Evolutionary conservation across 2,888 invertebrate species (phyloP).

Genomic region (Caenorhabditis uteleia): DNA sequence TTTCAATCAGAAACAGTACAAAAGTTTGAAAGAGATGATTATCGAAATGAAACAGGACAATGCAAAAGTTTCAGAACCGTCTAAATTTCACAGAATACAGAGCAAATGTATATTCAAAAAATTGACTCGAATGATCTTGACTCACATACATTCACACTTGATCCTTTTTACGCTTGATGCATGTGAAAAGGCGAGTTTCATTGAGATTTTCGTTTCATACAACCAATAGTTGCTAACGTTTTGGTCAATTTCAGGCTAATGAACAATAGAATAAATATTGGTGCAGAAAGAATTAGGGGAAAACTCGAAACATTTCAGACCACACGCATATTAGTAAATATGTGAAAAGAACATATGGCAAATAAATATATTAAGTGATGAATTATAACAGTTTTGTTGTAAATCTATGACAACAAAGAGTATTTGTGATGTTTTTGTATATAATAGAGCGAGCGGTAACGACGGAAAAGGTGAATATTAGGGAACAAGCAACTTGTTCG

Average conservation of each 20-base stretch:
- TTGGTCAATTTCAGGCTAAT: constrained; percentile 46
- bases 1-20: constrained; percentile 34
- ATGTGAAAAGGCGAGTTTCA: too few relatives aligned
- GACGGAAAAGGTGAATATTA: constrained; percentile 35
- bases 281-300: constrained; percentile 43
- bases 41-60: constrained; percentile 28
- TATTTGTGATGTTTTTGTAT: neutral
- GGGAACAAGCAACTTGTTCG: neutral
- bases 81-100: neutral
- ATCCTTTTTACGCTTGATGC: too few relatives aligned
- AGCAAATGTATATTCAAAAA: too few relatives aligned
- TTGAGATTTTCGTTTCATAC: too few relatives aligned
- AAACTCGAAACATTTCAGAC: constrained; percentile 25
- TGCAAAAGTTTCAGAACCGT: neutral
- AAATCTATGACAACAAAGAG: neutral
- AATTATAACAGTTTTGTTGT: neutral
- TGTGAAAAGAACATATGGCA: neutral
- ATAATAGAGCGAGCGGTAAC: constrained; percentile 28
- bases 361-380: neutral
- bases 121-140: neutral
- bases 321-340: constrained; percentile 18
- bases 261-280: constrained; percentile 55
- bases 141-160: too few relatives aligned
- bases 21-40: constrained; percentile 39
- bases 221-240: too few relatives aligned